Base-by-base conservation (phyloP, 2,888 invertebrate species). In the Nesidiocoris tenuis region DNA sequence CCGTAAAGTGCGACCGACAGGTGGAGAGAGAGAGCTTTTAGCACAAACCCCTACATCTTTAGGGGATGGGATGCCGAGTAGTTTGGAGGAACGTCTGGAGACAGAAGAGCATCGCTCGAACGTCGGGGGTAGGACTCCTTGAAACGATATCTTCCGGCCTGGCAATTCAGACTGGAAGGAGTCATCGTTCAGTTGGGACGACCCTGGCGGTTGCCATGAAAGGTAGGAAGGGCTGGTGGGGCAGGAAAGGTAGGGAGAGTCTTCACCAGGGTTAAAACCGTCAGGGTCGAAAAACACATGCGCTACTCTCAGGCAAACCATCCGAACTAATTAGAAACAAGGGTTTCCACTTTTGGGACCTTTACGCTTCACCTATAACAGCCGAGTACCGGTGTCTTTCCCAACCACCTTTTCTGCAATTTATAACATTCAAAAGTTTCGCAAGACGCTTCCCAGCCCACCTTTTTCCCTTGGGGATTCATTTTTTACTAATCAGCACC, bases 1-100 rank as follows among this genome's bases (percentile, higher is more conserved):
- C 67, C 67, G 67, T 67, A 67, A 67, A 67, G 67, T 67, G 67
- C 67, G 17, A 55, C 56, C 22, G 67, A 67, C 67, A 67, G 67
- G 67, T 67, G 67, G 22, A 67, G 67, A 12, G 39, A 67, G 67
- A 19, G 67, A 22, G 67, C 67, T 67, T 67, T 67, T 67, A 67
- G 55, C 67, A 22, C 39, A 39, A 39, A 55, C 55, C 67, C 67
- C 22, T 67, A 55, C 55, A 67, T 67, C 67, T 67, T 56, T 54
- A 19, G 54, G 1, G 55, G 56, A 55, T 9, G 65, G 25, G 54
- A 5, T 21, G n/a, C 39, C 12, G 39, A 3, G 3, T 39, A 39
- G 12, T 39, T 3, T 39, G 3, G 39, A 12, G 3, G 39, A 39
- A 12, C 5, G 39, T 39, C n/a, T 39, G 39, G 39, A 39, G 39